Conservation (phyloP, 2,797 vertebrate species). For the Amblyopsis hoosieri region DNA sequence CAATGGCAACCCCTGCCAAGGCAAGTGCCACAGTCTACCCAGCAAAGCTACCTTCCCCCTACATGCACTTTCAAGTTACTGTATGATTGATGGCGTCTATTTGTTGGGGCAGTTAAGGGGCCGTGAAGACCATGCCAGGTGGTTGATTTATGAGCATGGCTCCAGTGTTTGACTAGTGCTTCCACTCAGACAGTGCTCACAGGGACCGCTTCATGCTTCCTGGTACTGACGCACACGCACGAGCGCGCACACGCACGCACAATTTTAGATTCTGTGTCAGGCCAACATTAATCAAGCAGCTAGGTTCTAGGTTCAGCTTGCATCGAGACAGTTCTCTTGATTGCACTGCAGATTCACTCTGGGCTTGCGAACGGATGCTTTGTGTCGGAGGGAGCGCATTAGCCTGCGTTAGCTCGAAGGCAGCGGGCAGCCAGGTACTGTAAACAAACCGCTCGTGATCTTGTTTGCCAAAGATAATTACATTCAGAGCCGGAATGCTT, state of each 20-base stretch:
- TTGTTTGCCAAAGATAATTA: slow-evolving; percentile 4
- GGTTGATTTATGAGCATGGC: slow-evolving; percentile 70
- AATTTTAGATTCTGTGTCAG: slow-evolving; percentile 22
- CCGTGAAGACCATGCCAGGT: slow-evolving; percentile 52
- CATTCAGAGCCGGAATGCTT: slow-evolving; percentile 8
- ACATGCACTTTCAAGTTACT: slow-evolving; percentile 58
- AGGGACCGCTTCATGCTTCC: slow-evolving; percentile 24
- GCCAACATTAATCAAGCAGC: slow-evolving; percentile 25
- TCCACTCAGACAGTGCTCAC: slow-evolving; percentile 59
- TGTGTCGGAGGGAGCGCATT: background rate
- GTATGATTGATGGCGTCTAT: slow-evolving; percentile 69
- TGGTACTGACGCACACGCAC: background rate
- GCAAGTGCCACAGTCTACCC: slow-evolving; percentile 45
- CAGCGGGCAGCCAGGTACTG: background rate
- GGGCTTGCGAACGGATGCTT: slow-evolving; percentile 7
- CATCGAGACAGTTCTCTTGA: slow-evolving; percentile 10
- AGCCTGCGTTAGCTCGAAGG: background rate
- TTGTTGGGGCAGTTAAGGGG: slow-evolving; percentile 54
- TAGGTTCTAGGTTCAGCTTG: slow-evolving; percentile 1
- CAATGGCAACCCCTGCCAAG: slow-evolving; percentile 28
- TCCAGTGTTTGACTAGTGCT: slow-evolving; percentile 70
- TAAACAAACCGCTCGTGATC: slow-evolving; percentile 11
- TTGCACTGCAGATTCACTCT: slow-evolving; percentile 9
- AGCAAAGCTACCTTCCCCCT: slow-evolving; percentile 52
- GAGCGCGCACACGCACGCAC: background rate